Percentiles rank a stretch among this genome's conserved stretches.
Evolutionary conservation across 2,113 vertebrate genomes (phyloP).

Genomic region (Microcebus lehilahytsara): DNA sequence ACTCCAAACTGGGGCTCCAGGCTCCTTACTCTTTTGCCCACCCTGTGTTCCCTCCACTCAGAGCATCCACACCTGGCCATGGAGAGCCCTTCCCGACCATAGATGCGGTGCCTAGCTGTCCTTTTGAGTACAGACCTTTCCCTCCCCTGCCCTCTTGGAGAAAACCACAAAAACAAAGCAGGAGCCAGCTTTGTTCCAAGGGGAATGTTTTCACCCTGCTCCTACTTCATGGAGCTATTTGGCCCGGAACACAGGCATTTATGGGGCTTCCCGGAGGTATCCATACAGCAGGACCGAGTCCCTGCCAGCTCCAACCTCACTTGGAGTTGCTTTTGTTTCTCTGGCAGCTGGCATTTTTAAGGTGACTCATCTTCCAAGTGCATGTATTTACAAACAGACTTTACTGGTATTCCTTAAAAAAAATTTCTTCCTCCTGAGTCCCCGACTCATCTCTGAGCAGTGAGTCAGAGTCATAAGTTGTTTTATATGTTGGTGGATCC

Average conservation of each 20-base stretch:
- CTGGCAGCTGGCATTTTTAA: background rate
- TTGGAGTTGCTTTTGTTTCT: background rate
- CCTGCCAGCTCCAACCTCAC: background rate
- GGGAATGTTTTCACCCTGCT: constrained; percentile 38
- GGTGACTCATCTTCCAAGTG: background rate
- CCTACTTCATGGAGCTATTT: background rate
- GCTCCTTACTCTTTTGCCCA: background rate
- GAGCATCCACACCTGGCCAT: background rate
- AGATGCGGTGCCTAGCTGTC: background rate
- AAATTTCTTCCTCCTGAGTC: background rate
- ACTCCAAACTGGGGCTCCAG: background rate
- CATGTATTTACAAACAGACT: constrained; percentile 19
- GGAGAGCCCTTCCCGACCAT: background rate
- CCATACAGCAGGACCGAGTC: background rate
- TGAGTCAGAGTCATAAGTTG: constrained; percentile 4
- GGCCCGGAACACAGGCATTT: background rate
- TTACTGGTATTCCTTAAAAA: background rate
- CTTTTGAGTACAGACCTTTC: background rate
- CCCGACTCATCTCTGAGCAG: background rate
- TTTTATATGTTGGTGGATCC: background rate
- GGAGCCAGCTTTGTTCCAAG: constrained; percentile 48
- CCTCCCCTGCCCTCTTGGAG: constrained; percentile 56
- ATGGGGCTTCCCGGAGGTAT: constrained; percentile 15
- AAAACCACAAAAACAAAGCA: constrained; percentile 72
- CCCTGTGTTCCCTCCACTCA: background rate